Base-by-base conservation (phyloP, 2,797 vertebrate species). In the Neosilurus mollespiculum region DNA sequence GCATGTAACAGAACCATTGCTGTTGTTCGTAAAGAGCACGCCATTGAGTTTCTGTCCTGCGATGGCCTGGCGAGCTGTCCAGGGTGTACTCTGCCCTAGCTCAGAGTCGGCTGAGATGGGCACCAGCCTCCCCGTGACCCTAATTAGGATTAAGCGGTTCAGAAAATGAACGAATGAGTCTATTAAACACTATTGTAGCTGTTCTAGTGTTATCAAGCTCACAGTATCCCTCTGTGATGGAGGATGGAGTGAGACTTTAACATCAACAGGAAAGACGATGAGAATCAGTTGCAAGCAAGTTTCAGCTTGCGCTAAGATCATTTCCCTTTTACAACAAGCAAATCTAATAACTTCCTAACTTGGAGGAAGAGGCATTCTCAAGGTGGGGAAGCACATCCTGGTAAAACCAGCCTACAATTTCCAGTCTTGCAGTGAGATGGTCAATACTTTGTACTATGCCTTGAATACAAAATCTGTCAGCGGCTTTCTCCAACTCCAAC, bases 231-330 rank as follows among this genome's bases (percentile, higher is more conserved):
- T 11, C 22, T 14, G 22, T 15, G 22, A 43, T 3, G 34, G 22
- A 53, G 69, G 69, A 15, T 24, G 43, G 6, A 24, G 22, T 53
- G 22, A 3, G 8, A 4, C 70, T 72, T 54, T 54, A 30, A 56
- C 26, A 69, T 67, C 54, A 54, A 6, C 20, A 73, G 53, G 70
- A 24, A 56, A 51, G 75, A 66, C 26, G 62, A 67, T 56, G 78
- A 24, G 70, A 81, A 83, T 65, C 49, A 61, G 75, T 34, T 53
- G 30, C 11, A 80, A 49, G 56, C 37, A 79, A 18, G 10, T 69
- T 49, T 43, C 20, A 71, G 58, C 56, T 71, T 73, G 58, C 15
- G 30, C 59, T 20, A 49, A 62, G 69, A 34, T 71, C 70, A 58
- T 66, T 62, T 62, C 16, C 43, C 18, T 26, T 7, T 16, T 53